Conservation (phyloP, 2,888 invertebrate genomes). For the Drosophila nr. medialis region DNA sequence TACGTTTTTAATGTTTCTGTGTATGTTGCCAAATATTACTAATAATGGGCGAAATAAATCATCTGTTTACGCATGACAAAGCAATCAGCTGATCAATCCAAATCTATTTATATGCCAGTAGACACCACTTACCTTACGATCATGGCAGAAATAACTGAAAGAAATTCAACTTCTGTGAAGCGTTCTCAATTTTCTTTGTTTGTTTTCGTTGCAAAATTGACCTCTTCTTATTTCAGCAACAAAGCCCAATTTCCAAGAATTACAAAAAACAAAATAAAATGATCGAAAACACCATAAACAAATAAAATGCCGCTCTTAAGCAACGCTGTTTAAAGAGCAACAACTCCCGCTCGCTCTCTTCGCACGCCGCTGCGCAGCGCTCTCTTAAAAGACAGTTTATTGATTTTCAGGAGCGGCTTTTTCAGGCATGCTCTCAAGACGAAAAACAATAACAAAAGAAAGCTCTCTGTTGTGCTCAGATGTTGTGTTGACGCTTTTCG, state of each 20-base stretch:
- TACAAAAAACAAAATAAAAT: slow-evolving; percentile 8
- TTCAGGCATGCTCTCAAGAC: slow-evolving; percentile 19
- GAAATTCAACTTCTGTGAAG: background rate
- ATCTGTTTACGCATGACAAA: background rate
- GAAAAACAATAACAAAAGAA: slow-evolving; percentile 33
- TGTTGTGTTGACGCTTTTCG: slow-evolving; percentile 24
- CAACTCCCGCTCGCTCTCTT: background rate
- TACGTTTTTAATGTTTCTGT: background rate
- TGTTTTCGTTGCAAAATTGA: slow-evolving; percentile 6
- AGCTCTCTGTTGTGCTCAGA: slow-evolving; percentile 46
- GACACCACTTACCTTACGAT: background rate
- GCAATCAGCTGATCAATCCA: slow-evolving; percentile 4
- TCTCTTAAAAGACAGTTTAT: slow-evolving; percentile 39
- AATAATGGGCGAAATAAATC: slow-evolving; percentile 1
- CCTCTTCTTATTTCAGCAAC: background rate
- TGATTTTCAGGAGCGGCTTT: slow-evolving; percentile 59
- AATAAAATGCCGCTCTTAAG: slow-evolving; percentile 32
- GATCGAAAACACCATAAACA: slow-evolving; percentile 46
- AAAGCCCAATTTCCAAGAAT: slow-evolving; percentile 36
- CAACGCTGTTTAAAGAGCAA: slow-evolving; percentile 2
- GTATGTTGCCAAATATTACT: background rate
- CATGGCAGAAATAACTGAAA: background rate
- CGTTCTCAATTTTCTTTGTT: slow-evolving; percentile 28
- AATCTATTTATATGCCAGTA: background rate
- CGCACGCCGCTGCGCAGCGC: slow-evolving; percentile 4